Base-by-base conservation (phyloP, 2,113 vertebrate species). In the Cepphus grylle region DNA sequence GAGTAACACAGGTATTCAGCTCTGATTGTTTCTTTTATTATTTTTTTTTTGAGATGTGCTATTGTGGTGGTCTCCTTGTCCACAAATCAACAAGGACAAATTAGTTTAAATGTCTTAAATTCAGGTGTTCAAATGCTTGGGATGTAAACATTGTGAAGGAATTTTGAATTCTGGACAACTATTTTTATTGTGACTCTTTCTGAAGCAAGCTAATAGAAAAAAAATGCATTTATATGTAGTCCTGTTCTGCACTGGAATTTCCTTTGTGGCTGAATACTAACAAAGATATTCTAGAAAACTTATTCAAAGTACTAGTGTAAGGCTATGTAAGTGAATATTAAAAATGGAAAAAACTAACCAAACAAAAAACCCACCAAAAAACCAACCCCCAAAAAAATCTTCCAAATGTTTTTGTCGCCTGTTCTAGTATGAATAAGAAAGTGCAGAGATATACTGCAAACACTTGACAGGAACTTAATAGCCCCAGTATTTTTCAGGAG, bases 321-420 rank as follows among this genome's bases (percentile, higher is more conserved):
- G 17, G 11, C 11, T 76, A 22, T 29, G 4, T 40, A 77, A 73
- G 3, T 17, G n/a, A 30, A 6, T 40, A 50, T 30, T 66, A 58
- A 12, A 89, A 91, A 84, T 18, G 3, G 9, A 30, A n/a, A 38
- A 16, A 58, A 32, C 13, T 2, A 13, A 6, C 6, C 7, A 76
- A 29, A 4, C 2, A 23, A 27, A 42, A 26, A n/a, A 5, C 5
- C 22, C 5, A 30, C 5, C 26, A 17, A 17, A 52, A 63, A 59
- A 9, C 3, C 9, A 50, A 8, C 2, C 8, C 9, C 2, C 20
- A 8, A 1, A 29, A 43, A 83, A 40, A 6, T 2, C 4, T 43
- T 62, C 7, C 8, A 14, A 21, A 12, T 43, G 18, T 55, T 53
- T 80, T 73, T 79, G 73, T 81, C 76, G 2, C 9, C 4, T 81